A percentile compares a stretch with the other conserved stretches of the same genome.
These are phyloP conservation scores for Orientallactaga sibirica DNA, from an alignment of 2,797 vertebrate genomes.

Conservation along the genomic window DNA sequence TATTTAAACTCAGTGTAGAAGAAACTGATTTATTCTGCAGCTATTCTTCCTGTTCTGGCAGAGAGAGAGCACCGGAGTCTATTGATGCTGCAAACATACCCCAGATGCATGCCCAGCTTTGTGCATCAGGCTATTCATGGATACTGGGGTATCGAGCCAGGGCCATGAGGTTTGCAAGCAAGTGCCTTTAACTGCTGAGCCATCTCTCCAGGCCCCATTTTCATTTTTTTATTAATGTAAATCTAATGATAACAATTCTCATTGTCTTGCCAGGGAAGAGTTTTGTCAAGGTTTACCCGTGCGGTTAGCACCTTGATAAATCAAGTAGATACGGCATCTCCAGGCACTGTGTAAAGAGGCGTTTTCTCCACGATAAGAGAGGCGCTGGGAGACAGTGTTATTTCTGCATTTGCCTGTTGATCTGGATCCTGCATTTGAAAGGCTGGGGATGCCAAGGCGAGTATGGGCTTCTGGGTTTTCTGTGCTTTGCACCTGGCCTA, in stretches of 20 bases:
- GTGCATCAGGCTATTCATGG: too few relatives aligned
- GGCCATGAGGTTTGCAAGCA: too few relatives aligned
- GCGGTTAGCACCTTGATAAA: background rate
- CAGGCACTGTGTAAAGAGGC: background rate
- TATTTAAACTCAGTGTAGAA: background rate
- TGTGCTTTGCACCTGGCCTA: too few relatives aligned
- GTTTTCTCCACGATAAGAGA: background rate
- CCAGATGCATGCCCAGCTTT: too few relatives aligned
- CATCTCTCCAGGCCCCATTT: too few relatives aligned
- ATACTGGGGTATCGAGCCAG: too few relatives aligned
- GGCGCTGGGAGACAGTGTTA: background rate
- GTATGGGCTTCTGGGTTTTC: too few relatives aligned
- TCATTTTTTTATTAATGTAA: background rate
- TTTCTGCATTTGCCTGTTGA: background rate
- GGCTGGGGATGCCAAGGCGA: background rate
- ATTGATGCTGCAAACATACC: too few relatives aligned
- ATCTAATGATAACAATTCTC: background rate
- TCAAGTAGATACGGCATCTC: background rate
- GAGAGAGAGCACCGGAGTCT: too few relatives aligned
- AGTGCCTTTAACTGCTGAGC: too few relatives aligned
- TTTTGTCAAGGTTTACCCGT: background rate
- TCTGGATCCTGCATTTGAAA: background rate
- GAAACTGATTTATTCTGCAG: accelerated
- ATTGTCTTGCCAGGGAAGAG: background rate
- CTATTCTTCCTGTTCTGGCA: background rate